A percentile compares a stretch with the other conserved stretches of the same genome.
phyloP scores from a whole-genome alignment of 2,113 vertebrate species.

The Eclectus roratus region DNA sequence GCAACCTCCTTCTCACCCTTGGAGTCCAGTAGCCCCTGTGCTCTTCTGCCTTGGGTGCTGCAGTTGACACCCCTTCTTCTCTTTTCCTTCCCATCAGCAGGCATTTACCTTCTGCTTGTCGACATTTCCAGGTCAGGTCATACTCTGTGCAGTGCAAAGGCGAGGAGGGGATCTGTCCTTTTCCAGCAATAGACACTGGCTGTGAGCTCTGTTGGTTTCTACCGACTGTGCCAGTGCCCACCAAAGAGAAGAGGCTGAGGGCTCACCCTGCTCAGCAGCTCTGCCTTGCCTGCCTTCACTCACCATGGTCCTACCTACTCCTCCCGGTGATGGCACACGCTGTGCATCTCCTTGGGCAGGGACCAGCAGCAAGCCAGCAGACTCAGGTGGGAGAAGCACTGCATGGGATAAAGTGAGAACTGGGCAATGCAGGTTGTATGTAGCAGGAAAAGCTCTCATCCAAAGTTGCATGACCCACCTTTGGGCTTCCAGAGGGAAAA shows the following conservation, averaged over 20 bases:
- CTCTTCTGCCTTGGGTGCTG: background rate
- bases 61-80: background rate
- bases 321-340: background rate
- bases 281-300: too few species aligned
- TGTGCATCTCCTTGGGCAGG: fast-evolving
- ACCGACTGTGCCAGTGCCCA: background rate
- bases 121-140: too few species aligned
- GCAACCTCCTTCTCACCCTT: background rate
- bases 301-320: background rate
- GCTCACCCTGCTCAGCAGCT: background rate
- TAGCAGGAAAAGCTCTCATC: background rate
- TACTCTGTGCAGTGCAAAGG: background rate
- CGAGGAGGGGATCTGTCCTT: background rate
- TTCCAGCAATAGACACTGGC: background rate
- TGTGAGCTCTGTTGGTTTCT: background rate
- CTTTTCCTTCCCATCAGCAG: background rate
- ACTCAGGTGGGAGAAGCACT: background rate
- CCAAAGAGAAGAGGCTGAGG: background rate
- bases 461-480: fast-evolving
- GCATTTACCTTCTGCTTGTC: background rate
- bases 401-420: background rate
- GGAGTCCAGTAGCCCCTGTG: background rate
- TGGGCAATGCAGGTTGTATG: fast-evolving
- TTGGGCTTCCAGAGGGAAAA: background rate
- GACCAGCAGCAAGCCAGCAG: fast-evolving